Evolutionary conservation across 37 sponge, comb jelly and placozoan species (phyloP).

Genomic region (Cladorhizidae sp.): DNA sequence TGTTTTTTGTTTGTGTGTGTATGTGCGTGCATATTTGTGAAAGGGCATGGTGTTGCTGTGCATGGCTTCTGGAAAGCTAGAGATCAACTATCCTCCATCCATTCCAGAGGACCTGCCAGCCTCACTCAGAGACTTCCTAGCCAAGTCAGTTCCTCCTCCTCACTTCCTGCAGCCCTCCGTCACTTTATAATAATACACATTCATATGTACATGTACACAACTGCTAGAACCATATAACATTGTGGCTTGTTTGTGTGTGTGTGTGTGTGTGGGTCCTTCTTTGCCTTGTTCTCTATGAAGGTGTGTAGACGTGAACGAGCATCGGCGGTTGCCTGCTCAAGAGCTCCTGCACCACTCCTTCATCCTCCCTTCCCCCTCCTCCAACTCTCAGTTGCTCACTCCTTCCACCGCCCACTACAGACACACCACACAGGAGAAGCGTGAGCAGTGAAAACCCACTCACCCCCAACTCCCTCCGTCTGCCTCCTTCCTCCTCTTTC

Average conservation of each 20-base stretch:
- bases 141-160: slow-evolving; percentile 34
- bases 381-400: slow-evolving; percentile 15
- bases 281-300: background rate
- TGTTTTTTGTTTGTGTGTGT: background rate
- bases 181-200: too few relatives aligned
- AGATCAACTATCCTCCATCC: slow-evolving; percentile 45
- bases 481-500: background rate
- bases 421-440: background rate
- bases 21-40: background rate
- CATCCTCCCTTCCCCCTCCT: slow-evolving; percentile 44
- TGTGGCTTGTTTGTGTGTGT: too few relatives aligned
- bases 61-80: slow-evolving; percentile 51
- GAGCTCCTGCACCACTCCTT: slow-evolving; percentile 82
- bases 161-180: too few relatives aligned
- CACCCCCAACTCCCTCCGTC: background rate
- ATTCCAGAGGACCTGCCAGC: slow-evolving; percentile 57
- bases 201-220: too few relatives aligned
- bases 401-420: background rate
- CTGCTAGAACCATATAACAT: too few relatives aligned
- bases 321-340: slow-evolving; percentile 42
- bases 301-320: slow-evolving; percentile 61
- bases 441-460: background rate
- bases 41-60: slow-evolving; percentile 83
- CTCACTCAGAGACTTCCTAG: slow-evolving; percentile 51
- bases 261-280: background rate